Evolutionary conservation across 2,113 vertebrate genomes (phyloP).

Genomic region (Oryctolagus cuniculus): DNA sequence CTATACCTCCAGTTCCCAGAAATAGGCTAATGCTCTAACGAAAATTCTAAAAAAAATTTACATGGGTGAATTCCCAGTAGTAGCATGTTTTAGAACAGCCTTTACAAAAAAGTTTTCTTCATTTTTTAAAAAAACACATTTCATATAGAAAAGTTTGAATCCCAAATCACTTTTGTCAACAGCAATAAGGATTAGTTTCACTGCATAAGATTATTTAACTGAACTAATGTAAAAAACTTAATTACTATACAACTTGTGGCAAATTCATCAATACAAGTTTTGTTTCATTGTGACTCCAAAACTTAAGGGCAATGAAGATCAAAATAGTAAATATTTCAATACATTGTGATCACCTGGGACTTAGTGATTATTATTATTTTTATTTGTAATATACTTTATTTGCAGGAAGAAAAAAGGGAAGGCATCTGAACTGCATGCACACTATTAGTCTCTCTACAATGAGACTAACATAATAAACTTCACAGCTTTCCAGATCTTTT

Average conservation of each 20-base stretch:
- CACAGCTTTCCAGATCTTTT: background rate
- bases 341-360: background rate
- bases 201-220: slow-evolving; percentile 14
- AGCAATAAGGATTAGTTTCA: slow-evolving; percentile 23
- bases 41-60: slow-evolving; percentile 63
- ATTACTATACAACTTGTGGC: slow-evolving; percentile 17
- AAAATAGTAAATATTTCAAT: background rate
- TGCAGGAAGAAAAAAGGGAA: background rate
- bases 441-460: slow-evolving; percentile 25
- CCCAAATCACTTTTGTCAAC: slow-evolving; percentile 19
- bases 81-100: background rate
- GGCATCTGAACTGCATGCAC: background rate
- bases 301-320: slow-evolving; percentile 35
- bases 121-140: background rate
- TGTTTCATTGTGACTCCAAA: slow-evolving; percentile 25
- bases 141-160: slow-evolving; percentile 17
- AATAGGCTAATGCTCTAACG: slow-evolving; percentile 76
- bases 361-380: slow-evolving; percentile 47
- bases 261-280: slow-evolving; percentile 17
- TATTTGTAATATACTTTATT: slow-evolving; percentile 41
- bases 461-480: background rate
- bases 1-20: slow-evolving; percentile 76
- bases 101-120: background rate
- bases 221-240: background rate
- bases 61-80: background rate